Percentiles rank a stretch among this genome's conserved stretches.
Conservation (phyloP, 1,140 invertebrate species). For the Chelonus insularis region DNA sequence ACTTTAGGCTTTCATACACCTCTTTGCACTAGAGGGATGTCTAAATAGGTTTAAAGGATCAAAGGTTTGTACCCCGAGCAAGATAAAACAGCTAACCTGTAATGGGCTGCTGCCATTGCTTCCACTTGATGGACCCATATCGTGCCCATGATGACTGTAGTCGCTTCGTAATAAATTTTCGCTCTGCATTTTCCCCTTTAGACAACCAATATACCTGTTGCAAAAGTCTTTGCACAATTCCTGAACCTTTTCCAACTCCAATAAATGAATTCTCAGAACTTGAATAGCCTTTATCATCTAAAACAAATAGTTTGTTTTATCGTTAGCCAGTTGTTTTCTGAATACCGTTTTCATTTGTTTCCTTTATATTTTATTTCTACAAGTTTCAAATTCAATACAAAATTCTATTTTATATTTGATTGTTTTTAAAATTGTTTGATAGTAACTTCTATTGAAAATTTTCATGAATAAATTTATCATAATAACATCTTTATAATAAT, state of each 20-base stretch:
- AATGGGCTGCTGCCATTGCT: conserved; percentile 61
- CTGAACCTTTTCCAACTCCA: conserved; percentile 95
- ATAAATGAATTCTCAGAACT: conserved; percentile 92
- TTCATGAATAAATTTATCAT: neutral
- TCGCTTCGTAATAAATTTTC: conserved; percentile 85
- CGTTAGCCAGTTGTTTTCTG: conserved; percentile 18
- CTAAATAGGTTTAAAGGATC: conserved; percentile 51
- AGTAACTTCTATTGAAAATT: no score
- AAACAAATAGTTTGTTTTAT: conserved; percentile 15
- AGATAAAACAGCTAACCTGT: conserved; percentile 52
- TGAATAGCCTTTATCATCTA: conserved; percentile 98
- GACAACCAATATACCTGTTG: conserved; percentile 91
- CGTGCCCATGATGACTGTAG: conserved; percentile 64
- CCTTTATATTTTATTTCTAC: conserved; percentile 8
- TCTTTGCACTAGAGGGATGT: conserved; percentile 49
- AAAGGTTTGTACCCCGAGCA: conserved; percentile 28
- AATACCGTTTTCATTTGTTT: conserved; percentile 16
- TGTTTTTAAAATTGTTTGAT: no score
- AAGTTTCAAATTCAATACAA: no score
- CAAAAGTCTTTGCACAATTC: conserved; percentile 97
- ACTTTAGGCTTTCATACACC: conserved; percentile 39
- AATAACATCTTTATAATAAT: neutral
- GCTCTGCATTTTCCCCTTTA: conserved; percentile 97
- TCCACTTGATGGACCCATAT: conserved; percentile 62
- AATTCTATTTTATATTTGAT: no score